Evolutionary conservation across 2,797 vertebrate genomes (phyloP), one percentile per base, ranked within the genome.

Genomic region (Sebastes cheni): DNA sequence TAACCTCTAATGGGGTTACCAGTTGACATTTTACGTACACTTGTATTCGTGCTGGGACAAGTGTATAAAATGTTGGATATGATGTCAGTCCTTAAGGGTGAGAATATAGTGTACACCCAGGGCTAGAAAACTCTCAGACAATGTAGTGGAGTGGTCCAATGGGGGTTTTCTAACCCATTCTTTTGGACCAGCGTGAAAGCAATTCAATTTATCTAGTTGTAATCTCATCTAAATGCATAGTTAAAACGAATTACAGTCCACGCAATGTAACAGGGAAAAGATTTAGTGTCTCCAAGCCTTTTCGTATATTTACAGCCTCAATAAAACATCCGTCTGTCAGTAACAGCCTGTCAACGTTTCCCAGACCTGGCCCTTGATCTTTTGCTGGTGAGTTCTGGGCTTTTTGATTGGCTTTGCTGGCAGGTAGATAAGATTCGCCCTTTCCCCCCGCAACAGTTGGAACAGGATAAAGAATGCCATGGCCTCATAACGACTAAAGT

Each of bases 311-410:
- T 94, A 95, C 85, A 80, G 83, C 88, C 88, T 76, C 90, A 77
- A 93, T 95, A 95, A 95, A 95, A 89, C 91, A 91, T 84, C 78
- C 70, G 77, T 83, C 87, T 92, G 92, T 94, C 94, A 94, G 92
- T 92, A 90, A 91, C 83, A 71, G 84, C 84, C 90, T 76, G 83
- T 94, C 91, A 80, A 79, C 60, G 30, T 90, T 89, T 90, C 88
- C 84, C 69, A 90, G 93, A 89, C 84, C 77, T 88, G 79, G 83
- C 72, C 81, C 86, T 88, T 93, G 92, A 93, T 94, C 89, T 91
- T 86, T 87, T 78, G 71, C 86, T 88, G 84, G 84, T 89, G 75
- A 90, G 85, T 88, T 91, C 84, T 55, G 30, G 64, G 67, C 66
- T 72, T 88, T 90, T 85, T 85, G 82, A 90, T 83, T 73, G 79